Evolutionary conservation across 2,797 vertebrate species (phyloP).

Genomic region (Sebastolobus altivelis): DNA sequence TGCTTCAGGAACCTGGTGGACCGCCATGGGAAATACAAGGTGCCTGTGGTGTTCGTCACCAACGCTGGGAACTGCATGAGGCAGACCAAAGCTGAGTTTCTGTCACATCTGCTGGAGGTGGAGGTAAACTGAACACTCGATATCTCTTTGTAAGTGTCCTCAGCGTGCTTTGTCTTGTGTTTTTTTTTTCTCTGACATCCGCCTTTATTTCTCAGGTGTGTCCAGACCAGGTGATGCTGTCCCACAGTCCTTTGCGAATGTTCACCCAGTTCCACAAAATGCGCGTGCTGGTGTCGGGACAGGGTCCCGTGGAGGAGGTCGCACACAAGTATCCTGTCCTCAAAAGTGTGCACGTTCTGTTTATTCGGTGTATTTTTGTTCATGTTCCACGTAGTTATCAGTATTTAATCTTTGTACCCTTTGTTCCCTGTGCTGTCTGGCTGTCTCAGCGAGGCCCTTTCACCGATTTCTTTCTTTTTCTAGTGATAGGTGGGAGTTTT

Average conservation of each 20-base stretch:
- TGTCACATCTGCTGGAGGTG: slow-evolving; percentile 89
- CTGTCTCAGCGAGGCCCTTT: not conserved
- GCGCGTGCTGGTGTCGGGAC: slow-evolving; percentile 93
- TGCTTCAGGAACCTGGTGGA: slow-evolving; percentile 89
- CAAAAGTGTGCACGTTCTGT: slow-evolving; percentile 40
- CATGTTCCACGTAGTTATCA: slow-evolving; percentile 56
- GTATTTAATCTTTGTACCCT: slow-evolving; percentile 55
- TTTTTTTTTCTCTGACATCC: not conserved
- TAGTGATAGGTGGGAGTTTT: not conserved
- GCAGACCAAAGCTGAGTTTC: slow-evolving; percentile 89
- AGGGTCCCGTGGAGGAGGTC: slow-evolving; percentile 92
- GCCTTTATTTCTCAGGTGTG: slow-evolving; percentile 85
- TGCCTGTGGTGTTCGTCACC: slow-evolving; percentile 96
- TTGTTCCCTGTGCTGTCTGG: slow-evolving; percentile 32
- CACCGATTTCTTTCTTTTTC: not conserved
- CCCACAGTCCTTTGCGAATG: slow-evolving; percentile 94
- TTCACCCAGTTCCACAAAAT: slow-evolving; percentile 90
- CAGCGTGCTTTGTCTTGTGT: not conserved
- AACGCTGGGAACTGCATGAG: slow-evolving; percentile 94
- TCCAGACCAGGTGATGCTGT: slow-evolving; percentile 94
- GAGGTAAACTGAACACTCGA: slow-evolving; percentile 83
- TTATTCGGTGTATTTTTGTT: slow-evolving; percentile 54
- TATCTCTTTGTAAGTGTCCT: not conserved
- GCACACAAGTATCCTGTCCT: slow-evolving; percentile 92
- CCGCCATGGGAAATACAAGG: slow-evolving; percentile 86